phyloP scores from a whole-genome alignment of 1,140 invertebrate species.

The Atta colombica region DNA sequence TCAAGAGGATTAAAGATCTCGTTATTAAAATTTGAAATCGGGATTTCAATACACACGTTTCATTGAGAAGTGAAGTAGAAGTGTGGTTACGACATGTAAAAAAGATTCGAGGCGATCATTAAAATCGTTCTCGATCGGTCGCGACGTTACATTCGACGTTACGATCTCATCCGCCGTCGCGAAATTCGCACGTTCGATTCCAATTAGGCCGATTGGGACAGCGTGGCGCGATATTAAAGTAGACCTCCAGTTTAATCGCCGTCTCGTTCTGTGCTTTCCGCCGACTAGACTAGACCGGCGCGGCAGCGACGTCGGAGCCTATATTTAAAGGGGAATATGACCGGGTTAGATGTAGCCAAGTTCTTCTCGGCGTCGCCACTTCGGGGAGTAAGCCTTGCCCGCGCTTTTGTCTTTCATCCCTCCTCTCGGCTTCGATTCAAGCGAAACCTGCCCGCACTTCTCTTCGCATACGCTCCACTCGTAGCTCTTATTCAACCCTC shows the following conservation, averaged over 20 bases:
- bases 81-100: slow-evolving; percentile 20
- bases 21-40: slow-evolving; percentile 1
- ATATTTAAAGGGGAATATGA: slow-evolving; percentile 58
- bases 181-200: slow-evolving; percentile 71
- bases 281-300: not conserved
- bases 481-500: slow-evolving; percentile 73
- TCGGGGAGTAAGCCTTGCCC: not conserved
- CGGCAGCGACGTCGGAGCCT: slow-evolving; percentile 6
- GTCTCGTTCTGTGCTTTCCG: not conserved
- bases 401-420: slow-evolving; percentile 42
- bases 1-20: not conserved
- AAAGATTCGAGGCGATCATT: slow-evolving; percentile 37
- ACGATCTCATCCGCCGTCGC: slow-evolving; percentile 25
- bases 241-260: slow-evolving; percentile 59
- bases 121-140: slow-evolving; percentile 13
- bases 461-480: slow-evolving; percentile 7
- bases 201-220: slow-evolving; percentile 73
- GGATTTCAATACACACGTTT: not conserved
- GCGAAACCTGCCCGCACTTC: slow-evolving; percentile 20
- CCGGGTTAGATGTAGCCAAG: slow-evolving; percentile 43
- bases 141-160: slow-evolving; percentile 7
- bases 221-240: slow-evolving; percentile 67
- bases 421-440: not conserved
- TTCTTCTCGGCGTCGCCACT: not conserved
- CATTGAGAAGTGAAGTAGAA: not conserved